Percentiles rank a stretch among this genome's conserved stretches.
Conservation (phyloP, 2,113 vertebrate genomes). For the Stomatorhinus ivindoensis region DNA sequence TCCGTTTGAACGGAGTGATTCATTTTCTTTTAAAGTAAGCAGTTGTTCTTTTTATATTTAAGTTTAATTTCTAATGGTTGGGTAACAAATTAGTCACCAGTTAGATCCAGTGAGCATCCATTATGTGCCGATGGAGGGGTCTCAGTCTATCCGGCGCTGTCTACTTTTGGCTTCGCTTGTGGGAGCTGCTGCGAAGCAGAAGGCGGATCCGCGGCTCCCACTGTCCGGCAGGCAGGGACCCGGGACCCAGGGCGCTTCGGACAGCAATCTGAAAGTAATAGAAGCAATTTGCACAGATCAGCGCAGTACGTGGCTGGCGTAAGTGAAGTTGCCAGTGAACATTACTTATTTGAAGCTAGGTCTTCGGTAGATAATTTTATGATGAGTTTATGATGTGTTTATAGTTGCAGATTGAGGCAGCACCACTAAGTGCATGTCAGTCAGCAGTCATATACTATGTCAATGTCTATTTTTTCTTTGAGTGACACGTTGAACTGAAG, state of each 20-base stretch:
- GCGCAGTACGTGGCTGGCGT: not conserved
- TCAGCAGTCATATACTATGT: not conserved
- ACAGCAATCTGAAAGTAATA: not conserved
- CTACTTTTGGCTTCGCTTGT: not conserved
- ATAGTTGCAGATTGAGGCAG: not conserved
- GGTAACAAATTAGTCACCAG: not conserved
- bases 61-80: not conserved
- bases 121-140: not conserved
- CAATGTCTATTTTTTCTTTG: not conserved
- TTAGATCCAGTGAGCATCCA: not conserved
- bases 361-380: not conserved
- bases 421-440: not conserved
- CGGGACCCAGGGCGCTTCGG: not conserved
- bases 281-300: not conserved
- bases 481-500: not conserved
- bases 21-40: not conserved
- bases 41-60: not conserved
- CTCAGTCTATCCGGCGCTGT: not conserved
- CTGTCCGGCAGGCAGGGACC: not conserved
- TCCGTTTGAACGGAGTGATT: not conserved
- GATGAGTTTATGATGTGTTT: not conserved
- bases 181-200: not conserved
- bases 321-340: not conserved
- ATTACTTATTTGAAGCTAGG: not conserved
- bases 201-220: not conserved